phyloP scores from a whole-genome alignment of 2,888 invertebrate species.

The Leptogaster cylindrica region DNA sequence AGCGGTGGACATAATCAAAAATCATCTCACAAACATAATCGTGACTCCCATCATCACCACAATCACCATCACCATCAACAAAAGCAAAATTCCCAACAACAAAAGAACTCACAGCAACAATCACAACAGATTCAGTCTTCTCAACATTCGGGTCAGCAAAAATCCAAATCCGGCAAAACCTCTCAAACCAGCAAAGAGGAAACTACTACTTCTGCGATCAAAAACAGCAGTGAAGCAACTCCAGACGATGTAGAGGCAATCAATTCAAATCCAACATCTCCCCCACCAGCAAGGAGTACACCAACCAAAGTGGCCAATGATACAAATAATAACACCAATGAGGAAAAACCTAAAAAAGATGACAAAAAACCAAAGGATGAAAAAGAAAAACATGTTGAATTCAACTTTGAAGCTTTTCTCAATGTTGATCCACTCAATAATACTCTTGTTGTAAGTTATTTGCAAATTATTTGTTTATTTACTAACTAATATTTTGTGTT shows the following conservation, averaged over 20 bases:
- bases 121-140: not conserved
- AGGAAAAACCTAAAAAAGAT: slow-evolving; percentile 15
- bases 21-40: slow-evolving; percentile 8
- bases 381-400: slow-evolving; percentile 64
- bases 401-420: slow-evolving; percentile 85
- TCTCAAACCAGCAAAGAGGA: not conserved
- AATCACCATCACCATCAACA: not conserved
- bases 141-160: not conserved
- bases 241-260: slow-evolving; percentile 19
- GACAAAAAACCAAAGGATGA: slow-evolving; percentile 1
- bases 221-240: not conserved
- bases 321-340: slow-evolving; percentile 19
- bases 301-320: slow-evolving; percentile 35
- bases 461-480: slow-evolving; percentile 6
- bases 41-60: slow-evolving; percentile 41
- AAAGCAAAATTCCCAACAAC: not conserved
- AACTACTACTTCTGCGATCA: too few relatives aligned
- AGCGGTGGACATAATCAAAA: slow-evolving; percentile 30
- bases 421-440: slow-evolving; percentile 80
- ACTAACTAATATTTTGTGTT: slow-evolving; percentile 54
- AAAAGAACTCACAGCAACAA: not conserved
- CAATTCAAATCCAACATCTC: slow-evolving; percentile 10
- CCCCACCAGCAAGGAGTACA: slow-evolving; percentile 45
- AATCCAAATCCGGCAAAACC: not conserved
- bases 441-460: slow-evolving; percentile 69